Evolutionary conservation across 30 jellyfish, hydroid and myxozoan genomes (phyloP).

Genomic region (Hydractinia echinata): DNA sequence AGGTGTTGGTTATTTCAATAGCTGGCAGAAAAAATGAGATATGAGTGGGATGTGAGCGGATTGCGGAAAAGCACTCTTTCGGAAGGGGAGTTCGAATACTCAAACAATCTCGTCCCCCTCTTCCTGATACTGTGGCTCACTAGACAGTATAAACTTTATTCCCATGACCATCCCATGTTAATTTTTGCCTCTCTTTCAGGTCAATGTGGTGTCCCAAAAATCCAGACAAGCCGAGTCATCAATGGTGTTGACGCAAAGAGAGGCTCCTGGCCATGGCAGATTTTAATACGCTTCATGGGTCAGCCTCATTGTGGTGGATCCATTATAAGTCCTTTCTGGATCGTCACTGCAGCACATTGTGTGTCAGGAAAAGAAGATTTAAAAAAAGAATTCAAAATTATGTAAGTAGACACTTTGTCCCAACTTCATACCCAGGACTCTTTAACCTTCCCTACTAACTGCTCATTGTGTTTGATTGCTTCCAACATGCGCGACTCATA

Average conservation of each 20-base stretch:
- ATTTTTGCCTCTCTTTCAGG: slow-evolving; percentile 51
- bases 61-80: background rate
- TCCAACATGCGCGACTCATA: no score
- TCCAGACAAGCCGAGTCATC: slow-evolving; percentile 55
- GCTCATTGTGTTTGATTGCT: no score
- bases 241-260: slow-evolving; percentile 66
- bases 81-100: no score
- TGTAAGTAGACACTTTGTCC: background rate
- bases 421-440: no score
- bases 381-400: slow-evolving; percentile 26
- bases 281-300: slow-evolving; percentile 56
- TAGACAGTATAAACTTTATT: no score
- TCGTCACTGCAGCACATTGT: slow-evolving; percentile 89
- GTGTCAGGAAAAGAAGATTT: slow-evolving; percentile 48
- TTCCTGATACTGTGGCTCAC: background rate
- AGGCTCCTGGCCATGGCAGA: slow-evolving; percentile 98
- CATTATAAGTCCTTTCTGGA: slow-evolving; percentile 64
- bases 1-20: no score
- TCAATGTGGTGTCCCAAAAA: slow-evolving; percentile 60
- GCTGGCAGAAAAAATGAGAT: no score
- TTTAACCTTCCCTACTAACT: no score
- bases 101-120: no score
- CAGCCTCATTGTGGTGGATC: slow-evolving; percentile 88
- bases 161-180: no score
- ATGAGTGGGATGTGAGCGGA: no score